phyloP scores from a whole-genome alignment of 1,140 invertebrate species.

The Lordiphosa stackelbergi region DNA sequence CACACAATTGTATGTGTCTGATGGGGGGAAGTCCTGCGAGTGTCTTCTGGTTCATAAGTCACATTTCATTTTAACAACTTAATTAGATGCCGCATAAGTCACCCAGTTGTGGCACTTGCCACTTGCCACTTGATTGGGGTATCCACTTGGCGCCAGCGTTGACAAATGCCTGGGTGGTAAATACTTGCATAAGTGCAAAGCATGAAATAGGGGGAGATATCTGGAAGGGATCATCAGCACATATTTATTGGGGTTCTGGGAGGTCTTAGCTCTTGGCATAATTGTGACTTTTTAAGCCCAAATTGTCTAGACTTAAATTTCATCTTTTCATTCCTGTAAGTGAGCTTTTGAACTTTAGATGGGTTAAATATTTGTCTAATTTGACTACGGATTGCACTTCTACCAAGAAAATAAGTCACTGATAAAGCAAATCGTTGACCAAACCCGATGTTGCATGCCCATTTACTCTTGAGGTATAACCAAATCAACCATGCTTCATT shows the following conservation, averaged over 20 bases:
- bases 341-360: too few relatives aligned
- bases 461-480: too few relatives aligned
- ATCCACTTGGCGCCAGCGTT: slow-evolving; percentile 63
- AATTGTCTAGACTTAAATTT: background rate
- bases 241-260: too few relatives aligned
- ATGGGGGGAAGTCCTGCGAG: background rate
- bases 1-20: background rate
- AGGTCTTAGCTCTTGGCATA: too few relatives aligned
- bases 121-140: slow-evolving; percentile 23
- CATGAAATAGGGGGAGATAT: slow-evolving; percentile 4
- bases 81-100: slow-evolving; percentile 67
- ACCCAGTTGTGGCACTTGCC: slow-evolving; percentile 31
- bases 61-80: slow-evolving; percentile 69
- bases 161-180: slow-evolving; percentile 68
- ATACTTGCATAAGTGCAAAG: slow-evolving; percentile 12
- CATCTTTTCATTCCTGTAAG: too few relatives aligned
- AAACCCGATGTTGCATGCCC: too few relatives aligned
- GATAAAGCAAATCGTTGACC: too few relatives aligned
- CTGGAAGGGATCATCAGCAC: too few relatives aligned
- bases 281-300: background rate
- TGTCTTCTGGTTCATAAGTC: slow-evolving; percentile 50
- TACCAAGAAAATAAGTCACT: too few relatives aligned
- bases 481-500: too few relatives aligned
- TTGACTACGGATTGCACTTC: too few relatives aligned
- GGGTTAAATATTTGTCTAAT: too few relatives aligned